Base-by-base conservation (phyloP, 2,113 vertebrate species). In the Ariopsis seemanni region DNA sequence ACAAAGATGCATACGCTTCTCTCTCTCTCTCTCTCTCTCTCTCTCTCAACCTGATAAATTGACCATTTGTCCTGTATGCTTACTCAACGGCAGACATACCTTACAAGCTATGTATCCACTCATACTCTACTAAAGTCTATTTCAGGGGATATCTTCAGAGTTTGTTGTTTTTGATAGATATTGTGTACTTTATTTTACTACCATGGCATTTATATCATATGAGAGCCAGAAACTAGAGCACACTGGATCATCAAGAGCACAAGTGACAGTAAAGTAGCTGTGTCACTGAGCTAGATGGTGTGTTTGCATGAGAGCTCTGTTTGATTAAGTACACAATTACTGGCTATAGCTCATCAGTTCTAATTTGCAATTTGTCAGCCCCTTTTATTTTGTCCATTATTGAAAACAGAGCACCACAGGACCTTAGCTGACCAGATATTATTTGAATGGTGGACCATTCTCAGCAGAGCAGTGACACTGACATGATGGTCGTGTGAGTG, bases 21-120 rank as follows among this genome's bases (percentile, higher is more conserved):
- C 75, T 86, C 69, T 63, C 83, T n/a, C n/a, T n/a, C n/a, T 88
- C 58, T 88, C 63, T 88, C 42, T 88, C 89, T 89, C 83, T 87
- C 77, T 90, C 60, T 89, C 67, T 89, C 63, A 86, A 87, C 63
- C 90, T 91, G 88, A 91, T 86, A 85, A 85, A 89, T 87, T 86
- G 88, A 88, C 84, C 90, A 71, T 86, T 88, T 86, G 83, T 90
- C 72, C 88, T 74, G 72, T 71, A 79, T 82, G 62, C 78, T 82
- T 87, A 83, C 83, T 63, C 82, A 84, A 86, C 58, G 10, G 71
- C 48, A 88, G 72, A 57, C 50, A 42, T 63, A 63, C 14, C 81
- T 69, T 71, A 65, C 58, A 84, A 88, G 58, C 81, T 58, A 65
- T 84, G 84, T 80, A 80, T 83, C 53, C 67, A 77, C 88, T 88